Conservation (phyloP, 2,797 vertebrate genomes). For the Anas capensis region DNA sequence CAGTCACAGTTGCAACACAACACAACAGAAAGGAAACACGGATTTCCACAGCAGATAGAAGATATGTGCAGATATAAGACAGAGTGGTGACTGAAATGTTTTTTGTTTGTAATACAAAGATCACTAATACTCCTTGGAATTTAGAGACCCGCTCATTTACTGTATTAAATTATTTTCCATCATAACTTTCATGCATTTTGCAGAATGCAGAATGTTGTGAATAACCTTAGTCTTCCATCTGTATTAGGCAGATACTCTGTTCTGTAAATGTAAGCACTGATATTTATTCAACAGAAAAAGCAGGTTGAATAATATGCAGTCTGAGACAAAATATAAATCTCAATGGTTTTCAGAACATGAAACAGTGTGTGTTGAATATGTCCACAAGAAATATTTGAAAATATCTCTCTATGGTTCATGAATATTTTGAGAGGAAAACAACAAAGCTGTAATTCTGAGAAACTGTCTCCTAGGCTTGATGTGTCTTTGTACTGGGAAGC, state of each 20-base stretch:
- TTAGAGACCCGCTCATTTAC: background rate
- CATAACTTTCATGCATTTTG: background rate
- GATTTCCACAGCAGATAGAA: background rate
- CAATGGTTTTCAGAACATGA: background rate
- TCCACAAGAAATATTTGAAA: background rate
- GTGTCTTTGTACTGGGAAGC: background rate
- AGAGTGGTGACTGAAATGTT: background rate
- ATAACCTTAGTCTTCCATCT: background rate
- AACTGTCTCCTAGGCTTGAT: background rate
- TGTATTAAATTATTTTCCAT: background rate
- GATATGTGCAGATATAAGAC: background rate
- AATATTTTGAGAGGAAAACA: background rate
- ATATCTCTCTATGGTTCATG: background rate
- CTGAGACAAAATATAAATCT: background rate
- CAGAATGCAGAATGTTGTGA: background rate
- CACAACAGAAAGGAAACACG: background rate
- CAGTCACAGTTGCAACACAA: background rate
- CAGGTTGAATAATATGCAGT: background rate
- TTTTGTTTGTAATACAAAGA: background rate
- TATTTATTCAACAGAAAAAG: background rate
- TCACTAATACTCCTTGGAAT: background rate
- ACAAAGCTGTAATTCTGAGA: background rate
- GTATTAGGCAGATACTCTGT: background rate
- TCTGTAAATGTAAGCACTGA: background rate
- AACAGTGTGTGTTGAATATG: background rate